These are phyloP conservation scores for Sarcophaga rosellei DNA, from an alignment of 2,888 invertebrate genomes.

Conservation along the genomic window DNA sequence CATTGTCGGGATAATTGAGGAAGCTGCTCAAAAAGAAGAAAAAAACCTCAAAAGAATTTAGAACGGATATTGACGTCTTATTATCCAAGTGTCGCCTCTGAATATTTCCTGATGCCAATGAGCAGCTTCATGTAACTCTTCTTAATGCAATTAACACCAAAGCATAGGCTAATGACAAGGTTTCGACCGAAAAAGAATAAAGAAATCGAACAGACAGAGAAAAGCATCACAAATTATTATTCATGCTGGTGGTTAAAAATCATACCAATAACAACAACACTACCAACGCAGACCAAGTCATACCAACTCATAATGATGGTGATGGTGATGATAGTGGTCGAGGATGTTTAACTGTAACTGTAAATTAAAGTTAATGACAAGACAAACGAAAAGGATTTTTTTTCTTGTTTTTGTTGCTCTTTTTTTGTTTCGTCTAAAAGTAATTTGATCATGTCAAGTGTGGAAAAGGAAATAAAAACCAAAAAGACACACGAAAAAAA, in stretches of 20 bases:
- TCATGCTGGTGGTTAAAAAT: slow-evolving; percentile 11
- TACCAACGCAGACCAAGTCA: too few species aligned
- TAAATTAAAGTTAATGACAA: slow-evolving; percentile 67
- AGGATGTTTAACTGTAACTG: slow-evolving; percentile 52
- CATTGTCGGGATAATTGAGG: slow-evolving; percentile 42
- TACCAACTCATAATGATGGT: neutral
- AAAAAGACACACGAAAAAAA: neutral
- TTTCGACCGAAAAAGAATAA: slow-evolving; percentile 10
- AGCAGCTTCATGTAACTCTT: neutral
- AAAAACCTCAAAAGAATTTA: neutral
- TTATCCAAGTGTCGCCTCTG: neutral
- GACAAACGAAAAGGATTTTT: slow-evolving; percentile 66
- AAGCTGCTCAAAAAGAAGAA: slow-evolving; percentile 7
- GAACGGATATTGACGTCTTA: slow-evolving; percentile 21
- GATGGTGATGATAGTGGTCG: neutral
- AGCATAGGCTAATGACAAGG: slow-evolving; percentile 46
- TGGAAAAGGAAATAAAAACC: slow-evolving; percentile 65
- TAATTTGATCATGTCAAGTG: slow-evolving; percentile 68
- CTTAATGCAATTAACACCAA: slow-evolving; percentile 46
- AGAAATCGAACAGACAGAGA: slow-evolving; percentile 5
- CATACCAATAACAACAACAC: neutral
- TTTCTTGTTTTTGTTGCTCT: neutral
- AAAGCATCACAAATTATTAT: neutral
- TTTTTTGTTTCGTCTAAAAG: slow-evolving; percentile 46
- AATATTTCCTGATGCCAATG: slow-evolving; percentile 15